Base-by-base conservation (phyloP, 2,888 invertebrate genomes). In the Pinctada fucata region DNA sequence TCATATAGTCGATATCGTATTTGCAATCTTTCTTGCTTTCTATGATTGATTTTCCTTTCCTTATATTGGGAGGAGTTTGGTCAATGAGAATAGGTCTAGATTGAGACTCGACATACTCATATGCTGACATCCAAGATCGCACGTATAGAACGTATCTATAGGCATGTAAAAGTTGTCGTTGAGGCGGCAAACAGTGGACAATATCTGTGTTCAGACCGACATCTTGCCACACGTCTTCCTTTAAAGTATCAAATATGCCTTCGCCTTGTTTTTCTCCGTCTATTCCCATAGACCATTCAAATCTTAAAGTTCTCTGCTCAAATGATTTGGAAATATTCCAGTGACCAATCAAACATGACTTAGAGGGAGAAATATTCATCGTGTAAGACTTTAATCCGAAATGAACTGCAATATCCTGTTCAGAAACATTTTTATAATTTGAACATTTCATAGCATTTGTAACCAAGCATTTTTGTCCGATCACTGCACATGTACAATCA, bases 401-500 rank as follows among this genome's bases (percentile, higher is more conserved):
- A 2, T 1, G 6, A 16, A 72, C 72, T 6, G 31, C 6, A 13
- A 31, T 3, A 8, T 5, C 74, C n/a, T 6, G 51, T 48, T 10
- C 63, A 3, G 58, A 13, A n/a, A 45, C n/a, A 58, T 45, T 48
- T 67, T 51, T 50, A 13, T 8, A 31, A 6, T 31, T 66, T 13
- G 8, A 13, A 16, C 66, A 13, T 31, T 31, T 31, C 16, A 16
- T 66, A 13, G 66, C 66, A 6, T 13, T 66, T 13, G 66, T 47
- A 4, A 45, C 45, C 3, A 63, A 16, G 69, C 79, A 79, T 70
- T 69, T 69, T n/a, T 80, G 64, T 47, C 85, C 85, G 13, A 85
- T 13, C 3, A 83, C 79, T 8, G 84, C 81, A 49, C 85, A 85
- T 3, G 85, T 85, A 63, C 85, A 85, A 31, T 83, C 83, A n/a